A percentile compares a stretch with the other conserved stretches of the same genome.
Conservation (phyloP, 2,797 vertebrate genomes). For the Melanotaenia pygmaea region DNA sequence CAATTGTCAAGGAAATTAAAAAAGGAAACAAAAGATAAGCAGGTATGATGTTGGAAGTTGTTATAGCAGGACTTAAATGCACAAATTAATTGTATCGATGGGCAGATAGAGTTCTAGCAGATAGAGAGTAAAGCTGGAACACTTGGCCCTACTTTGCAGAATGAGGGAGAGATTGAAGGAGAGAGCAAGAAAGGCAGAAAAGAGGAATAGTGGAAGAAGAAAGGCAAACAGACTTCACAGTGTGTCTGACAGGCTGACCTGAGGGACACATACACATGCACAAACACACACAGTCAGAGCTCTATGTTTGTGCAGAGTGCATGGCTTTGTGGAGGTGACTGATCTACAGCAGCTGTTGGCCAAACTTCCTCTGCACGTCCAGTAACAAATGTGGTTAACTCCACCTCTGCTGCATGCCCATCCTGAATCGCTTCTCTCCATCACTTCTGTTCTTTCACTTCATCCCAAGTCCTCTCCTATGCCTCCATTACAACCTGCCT, state of each 20-base stretch:
- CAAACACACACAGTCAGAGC: conserved; percentile 25
- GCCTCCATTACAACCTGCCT: conserved; percentile 73
- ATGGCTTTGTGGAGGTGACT: conserved; percentile 60
- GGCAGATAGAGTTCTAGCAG: conserved; percentile 53
- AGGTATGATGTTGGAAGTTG: conserved; percentile 27
- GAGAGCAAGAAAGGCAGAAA: conserved; percentile 27
- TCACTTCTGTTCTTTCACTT: conserved; percentile 43
- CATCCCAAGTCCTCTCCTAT: conserved; percentile 41
- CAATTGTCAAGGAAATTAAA: conserved; percentile 35
- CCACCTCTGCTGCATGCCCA: conserved; percentile 56
- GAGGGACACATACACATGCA: conserved; percentile 50
- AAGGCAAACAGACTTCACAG: conserved; percentile 72
- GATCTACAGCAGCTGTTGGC: conserved; percentile 68
- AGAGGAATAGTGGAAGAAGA: conserved; percentile 56
- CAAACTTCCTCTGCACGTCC: conserved; percentile 57
- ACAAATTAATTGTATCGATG: conserved; percentile 58
- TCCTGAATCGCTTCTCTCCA: conserved; percentile 51
- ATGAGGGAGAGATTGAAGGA: conserved; percentile 32
- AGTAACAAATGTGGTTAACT: conserved; percentile 66
- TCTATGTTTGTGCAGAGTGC: conserved; percentile 50
- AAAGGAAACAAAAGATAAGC: conserved; percentile 14
- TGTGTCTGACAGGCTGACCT: conserved; percentile 73
- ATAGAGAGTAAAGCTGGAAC: conserved; percentile 35
- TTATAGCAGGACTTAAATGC: conserved; percentile 51
- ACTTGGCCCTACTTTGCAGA: conserved; percentile 44